Base-by-base conservation (phyloP, 2,797 vertebrate species). In the Bradypodion ventrale region DNA sequence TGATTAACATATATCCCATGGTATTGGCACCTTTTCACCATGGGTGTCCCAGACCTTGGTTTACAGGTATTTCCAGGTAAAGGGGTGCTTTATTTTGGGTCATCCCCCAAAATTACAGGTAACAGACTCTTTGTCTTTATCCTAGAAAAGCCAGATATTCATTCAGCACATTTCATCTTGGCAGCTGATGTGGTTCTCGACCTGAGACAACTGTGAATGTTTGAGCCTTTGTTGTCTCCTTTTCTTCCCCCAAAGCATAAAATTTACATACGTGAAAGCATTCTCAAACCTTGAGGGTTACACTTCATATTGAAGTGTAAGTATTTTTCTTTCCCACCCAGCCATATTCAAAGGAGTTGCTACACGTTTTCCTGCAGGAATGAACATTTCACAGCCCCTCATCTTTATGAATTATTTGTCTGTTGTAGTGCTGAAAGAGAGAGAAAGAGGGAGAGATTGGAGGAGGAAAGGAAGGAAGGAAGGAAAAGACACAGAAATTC, bases 291-390 rank as follows among this genome's bases (percentile, higher is more conserved):
- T 21, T 29, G 1, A 0, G 1, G 46, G 23, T 49, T 32, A 32
- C 32, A 19, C 35, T 16, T 27, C 1, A 52, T 0, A 42, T 5
- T 27, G 0, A 75, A 35, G 19, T 0, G n/a, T 44, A 0, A 10
- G 29, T 16, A 42, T 85, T 82, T 82, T 66, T 65, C 16, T 9
- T 10, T 12, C 25, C 5, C n/a, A 46, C 2, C 66, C 52, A 84
- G 84, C 76, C 23, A 9, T 65, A 60, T 89, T 75, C 68, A 72
- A 80, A 74, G 75, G 56, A 73, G 40, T 21, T 84, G 65, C 63
- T 78, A 42, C 0, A 68, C 40, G 0, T 35, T 27, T 29, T 85
- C 72, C 63, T 79, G 65, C 13, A 73, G 68, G 19, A 46, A 35
- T 68, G 35, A 74, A 76, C 66, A 63, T 72, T 81, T 76, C 76